phyloP scores from a whole-genome alignment of 2,113 vertebrate species.

The Pygoscelis adeliae region DNA sequence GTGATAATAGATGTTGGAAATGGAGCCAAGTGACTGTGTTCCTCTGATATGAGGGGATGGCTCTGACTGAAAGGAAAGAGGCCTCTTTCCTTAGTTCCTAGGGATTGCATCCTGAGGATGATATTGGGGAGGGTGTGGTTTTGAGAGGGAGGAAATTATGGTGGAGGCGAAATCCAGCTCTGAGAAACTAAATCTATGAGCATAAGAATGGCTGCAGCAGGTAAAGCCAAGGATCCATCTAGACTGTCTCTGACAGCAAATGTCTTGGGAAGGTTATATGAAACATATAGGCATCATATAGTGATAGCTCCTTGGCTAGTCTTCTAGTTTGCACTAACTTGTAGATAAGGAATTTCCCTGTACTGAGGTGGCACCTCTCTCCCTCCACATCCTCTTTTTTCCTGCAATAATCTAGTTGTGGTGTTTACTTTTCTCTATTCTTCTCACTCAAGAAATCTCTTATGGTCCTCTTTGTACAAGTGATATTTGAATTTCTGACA shows the following conservation, averaged over 20 bases:
- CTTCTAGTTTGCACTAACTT: background rate
- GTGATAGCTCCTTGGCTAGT: background rate
- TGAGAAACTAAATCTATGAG: background rate
- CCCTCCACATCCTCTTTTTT: background rate
- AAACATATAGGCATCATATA: background rate
- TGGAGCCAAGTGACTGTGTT: slow-evolving; percentile 12
- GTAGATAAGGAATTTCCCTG: background rate
- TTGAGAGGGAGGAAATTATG: background rate
- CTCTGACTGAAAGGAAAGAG: slow-evolving; percentile 8
- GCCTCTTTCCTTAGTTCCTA: background rate
- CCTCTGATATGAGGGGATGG: background rate
- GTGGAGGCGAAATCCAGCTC: background rate
- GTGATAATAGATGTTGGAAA: slow-evolving; percentile 18
- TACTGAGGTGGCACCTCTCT: background rate
- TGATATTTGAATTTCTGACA: background rate
- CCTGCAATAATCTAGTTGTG: background rate
- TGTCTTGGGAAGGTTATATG: background rate
- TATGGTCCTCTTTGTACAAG: background rate
- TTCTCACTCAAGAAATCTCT: background rate
- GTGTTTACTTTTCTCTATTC: background rate
- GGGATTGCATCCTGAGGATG: background rate
- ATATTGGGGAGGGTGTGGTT: background rate
- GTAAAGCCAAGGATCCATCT: background rate
- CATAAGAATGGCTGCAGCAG: background rate
- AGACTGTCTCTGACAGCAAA: background rate